Conservation (phyloP, 1,140 invertebrate genomes). For the Drosophila dunni region DNA sequence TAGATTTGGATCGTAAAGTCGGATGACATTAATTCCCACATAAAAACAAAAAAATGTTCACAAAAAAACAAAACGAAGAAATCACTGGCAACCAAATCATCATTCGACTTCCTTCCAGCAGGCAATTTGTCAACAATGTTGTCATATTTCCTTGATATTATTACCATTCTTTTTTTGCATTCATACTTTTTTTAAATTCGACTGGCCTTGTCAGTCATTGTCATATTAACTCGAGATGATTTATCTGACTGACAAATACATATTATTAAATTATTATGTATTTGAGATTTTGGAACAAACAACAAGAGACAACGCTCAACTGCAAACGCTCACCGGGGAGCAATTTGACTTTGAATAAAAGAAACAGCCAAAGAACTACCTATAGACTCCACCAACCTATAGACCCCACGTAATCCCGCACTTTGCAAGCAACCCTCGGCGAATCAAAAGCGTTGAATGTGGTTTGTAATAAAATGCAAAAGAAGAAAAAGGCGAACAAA, state of each 20-base stretch:
- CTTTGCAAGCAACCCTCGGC: constrained; percentile 46
- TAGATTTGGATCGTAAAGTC: constrained; percentile 65
- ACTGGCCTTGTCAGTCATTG: constrained; percentile 63
- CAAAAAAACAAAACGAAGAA: not conserved
- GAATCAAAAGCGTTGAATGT: constrained; percentile 44
- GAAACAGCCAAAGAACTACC: constrained; percentile 45
- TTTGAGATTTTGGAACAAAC: constrained; percentile 35
- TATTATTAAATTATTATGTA: constrained; percentile 84
- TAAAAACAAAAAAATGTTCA: constrained; percentile 29
- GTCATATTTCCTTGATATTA: constrained; percentile 64
- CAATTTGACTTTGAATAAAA: constrained; percentile 66
- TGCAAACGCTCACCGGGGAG: constrained; percentile 75
- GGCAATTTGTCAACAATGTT: constrained; percentile 63
- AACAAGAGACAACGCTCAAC: constrained; percentile 46
- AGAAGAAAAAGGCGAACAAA: constrained; percentile 10
- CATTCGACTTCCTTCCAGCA: not conserved
- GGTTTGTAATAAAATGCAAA: constrained; percentile 72
- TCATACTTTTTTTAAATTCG: constrained; percentile 43
- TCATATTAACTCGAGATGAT: constrained; percentile 80
- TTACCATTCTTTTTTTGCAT: constrained; percentile 25
- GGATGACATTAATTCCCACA: constrained; percentile 71
- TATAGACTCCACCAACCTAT: constrained; percentile 38
- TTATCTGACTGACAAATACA: constrained; percentile 81
- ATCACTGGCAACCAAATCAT: not conserved
- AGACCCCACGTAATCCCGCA: not conserved